Conservation (phyloP, 2,113 vertebrate species). For the Sitta europaea region DNA sequence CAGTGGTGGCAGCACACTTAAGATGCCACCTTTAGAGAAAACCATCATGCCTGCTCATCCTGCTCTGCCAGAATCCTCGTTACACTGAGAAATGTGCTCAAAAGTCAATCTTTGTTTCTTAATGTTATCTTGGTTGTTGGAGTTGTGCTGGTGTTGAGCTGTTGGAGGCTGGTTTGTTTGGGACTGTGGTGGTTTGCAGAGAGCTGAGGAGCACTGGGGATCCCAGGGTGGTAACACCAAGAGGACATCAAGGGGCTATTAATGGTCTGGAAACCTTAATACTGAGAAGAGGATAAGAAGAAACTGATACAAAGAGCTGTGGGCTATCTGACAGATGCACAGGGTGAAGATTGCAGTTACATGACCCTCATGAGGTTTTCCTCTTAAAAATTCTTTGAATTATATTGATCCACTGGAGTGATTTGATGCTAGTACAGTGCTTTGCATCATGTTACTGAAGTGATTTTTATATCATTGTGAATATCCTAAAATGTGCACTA, state of each 20-base stretch:
- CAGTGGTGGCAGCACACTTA: background rate
- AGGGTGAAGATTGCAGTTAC: background rate
- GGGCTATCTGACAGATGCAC: background rate
- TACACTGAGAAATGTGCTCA: background rate
- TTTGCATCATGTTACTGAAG: background rate
- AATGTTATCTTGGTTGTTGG: background rate
- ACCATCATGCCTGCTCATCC: background rate
- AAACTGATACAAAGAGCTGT: background rate
- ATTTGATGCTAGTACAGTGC: background rate
- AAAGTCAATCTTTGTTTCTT: background rate
- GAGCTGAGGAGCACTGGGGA: background rate
- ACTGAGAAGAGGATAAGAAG: background rate
- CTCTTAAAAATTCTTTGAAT: background rate
- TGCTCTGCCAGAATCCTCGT: background rate
- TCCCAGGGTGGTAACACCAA: background rate
- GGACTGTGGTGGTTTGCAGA: background rate
- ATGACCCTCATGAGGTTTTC: background rate
- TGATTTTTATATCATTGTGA: background rate
- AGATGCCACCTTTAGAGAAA: background rate
- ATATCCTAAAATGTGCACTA: background rate
- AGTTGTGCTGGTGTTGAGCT: background rate
- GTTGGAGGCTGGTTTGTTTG: background rate
- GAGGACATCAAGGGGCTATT: background rate
- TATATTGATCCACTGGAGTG: background rate
- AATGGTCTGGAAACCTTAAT: background rate